phyloP scores from a whole-genome alignment of 1,140 invertebrate genomes.

The Anagrus nilaparvatae region DNA sequence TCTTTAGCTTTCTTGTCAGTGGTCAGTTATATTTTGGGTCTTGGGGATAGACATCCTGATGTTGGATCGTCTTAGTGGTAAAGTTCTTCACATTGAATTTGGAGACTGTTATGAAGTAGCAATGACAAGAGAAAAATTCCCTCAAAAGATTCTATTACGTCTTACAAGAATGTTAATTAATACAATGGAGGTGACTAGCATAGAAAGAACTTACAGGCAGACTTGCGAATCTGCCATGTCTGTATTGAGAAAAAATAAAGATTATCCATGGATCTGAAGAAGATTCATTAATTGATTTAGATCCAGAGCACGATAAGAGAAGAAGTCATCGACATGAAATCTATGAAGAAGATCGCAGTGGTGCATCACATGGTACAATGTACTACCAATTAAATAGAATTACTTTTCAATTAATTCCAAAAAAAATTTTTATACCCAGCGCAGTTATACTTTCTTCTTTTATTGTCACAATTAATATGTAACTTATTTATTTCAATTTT shows the following conservation, averaged over 20 bases:
- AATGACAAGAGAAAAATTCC: conserved; percentile 97
- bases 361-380: too few species aligned
- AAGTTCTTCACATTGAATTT: conserved; percentile 99
- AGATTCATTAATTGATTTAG: too few species aligned
- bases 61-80: conserved; percentile 94
- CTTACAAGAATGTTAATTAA: conserved; percentile 98
- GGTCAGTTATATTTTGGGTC: conserved; percentile 82
- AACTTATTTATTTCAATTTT: too few species aligned
- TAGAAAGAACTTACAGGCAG: conserved; percentile 74
- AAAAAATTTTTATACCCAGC: too few species aligned
- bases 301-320: too few species aligned
- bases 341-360: too few species aligned
- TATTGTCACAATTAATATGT: too few species aligned
- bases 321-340: too few species aligned
- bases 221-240: conserved; percentile 98
- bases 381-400: too few species aligned
- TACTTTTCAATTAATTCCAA: too few species aligned
- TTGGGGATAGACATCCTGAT: conserved; percentile 94
- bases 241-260: conserved; percentile 89
- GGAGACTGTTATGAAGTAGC: conserved; percentile 99
- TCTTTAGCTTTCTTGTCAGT: conserved; percentile 99
- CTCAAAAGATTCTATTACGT: conserved; percentile 98
- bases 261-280: too few species aligned
- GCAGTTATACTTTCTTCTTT: too few species aligned
- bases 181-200: conserved; percentile 92